Percentiles rank a stretch among this genome's conserved stretches.
phyloP scores from a whole-genome alignment of 1,140 invertebrate species.

The Drosophila littoralis region DNA sequence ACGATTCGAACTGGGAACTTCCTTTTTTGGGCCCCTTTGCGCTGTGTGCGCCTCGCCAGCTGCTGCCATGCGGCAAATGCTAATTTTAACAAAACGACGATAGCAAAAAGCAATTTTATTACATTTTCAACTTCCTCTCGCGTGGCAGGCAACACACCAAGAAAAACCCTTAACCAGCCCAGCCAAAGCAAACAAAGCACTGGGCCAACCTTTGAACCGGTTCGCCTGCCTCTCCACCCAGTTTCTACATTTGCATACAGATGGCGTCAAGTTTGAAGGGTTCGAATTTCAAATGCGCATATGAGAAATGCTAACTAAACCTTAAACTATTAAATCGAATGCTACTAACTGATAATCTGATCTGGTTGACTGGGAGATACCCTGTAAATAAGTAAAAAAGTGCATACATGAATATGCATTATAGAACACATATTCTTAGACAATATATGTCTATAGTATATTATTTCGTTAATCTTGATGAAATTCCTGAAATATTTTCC shows the following conservation, averaged over 20 bases:
- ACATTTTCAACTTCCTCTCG: slow-evolving; percentile 55
- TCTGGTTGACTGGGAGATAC: not conserved
- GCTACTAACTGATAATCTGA: not conserved
- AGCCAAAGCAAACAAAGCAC: not conserved
- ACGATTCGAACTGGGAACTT: slow-evolving; percentile 11
- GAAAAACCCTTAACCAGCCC: slow-evolving; percentile 5
- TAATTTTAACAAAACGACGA: slow-evolving; percentile 67
- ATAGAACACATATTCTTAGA: too few species aligned
- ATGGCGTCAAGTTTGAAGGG: slow-evolving; percentile 44
- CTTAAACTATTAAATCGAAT: slow-evolving; percentile 44
- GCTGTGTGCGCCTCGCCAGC: slow-evolving; percentile 27
- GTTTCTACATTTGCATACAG: slow-evolving; percentile 56
- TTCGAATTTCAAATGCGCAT: slow-evolving; percentile 26
- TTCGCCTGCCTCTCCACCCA: not conserved
- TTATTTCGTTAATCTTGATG: too few species aligned
- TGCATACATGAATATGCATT: too few species aligned
- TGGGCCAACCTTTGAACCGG: slow-evolving; percentile 8
- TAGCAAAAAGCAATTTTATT: slow-evolving; percentile 54
- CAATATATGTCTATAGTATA: too few species aligned
- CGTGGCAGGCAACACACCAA: slow-evolving; percentile 36
- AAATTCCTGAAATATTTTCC: too few species aligned
- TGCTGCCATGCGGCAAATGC: slow-evolving; percentile 61
- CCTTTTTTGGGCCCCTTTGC: not conserved
- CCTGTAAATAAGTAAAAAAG: not conserved
- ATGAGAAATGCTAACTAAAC: slow-evolving; percentile 22